phyloP scores from a whole-genome alignment of 2,888 invertebrate genomes.

The Caenorhabditis sp. region DNA sequence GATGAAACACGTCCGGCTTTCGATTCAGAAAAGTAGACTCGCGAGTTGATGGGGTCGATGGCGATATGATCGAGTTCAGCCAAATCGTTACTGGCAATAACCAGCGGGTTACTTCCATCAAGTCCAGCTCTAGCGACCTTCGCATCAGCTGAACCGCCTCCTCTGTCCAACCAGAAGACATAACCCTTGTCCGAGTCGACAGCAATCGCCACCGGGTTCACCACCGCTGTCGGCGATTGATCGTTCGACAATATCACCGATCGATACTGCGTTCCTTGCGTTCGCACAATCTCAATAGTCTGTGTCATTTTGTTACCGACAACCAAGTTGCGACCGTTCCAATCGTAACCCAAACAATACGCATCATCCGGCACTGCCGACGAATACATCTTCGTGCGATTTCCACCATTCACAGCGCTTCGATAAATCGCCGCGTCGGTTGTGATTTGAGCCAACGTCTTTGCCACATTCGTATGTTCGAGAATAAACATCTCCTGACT shows the following conservation, averaged over 20 bases:
- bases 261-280: slow-evolving; percentile 76
- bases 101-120: slow-evolving; percentile 80
- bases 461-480: slow-evolving; percentile 67
- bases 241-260: slow-evolving; percentile 88
- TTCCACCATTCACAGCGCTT: slow-evolving; percentile 73
- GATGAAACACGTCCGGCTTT: slow-evolving; percentile 71
- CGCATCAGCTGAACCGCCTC: slow-evolving; percentile 75
- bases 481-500: slow-evolving; percentile 75
- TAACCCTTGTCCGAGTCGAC: slow-evolving; percentile 91
- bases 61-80: slow-evolving; percentile 79
- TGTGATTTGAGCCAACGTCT: slow-evolving; percentile 61
- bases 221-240: slow-evolving; percentile 81
- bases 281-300: slow-evolving; percentile 84
- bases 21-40: slow-evolving; percentile 83
- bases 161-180: slow-evolving; percentile 95
- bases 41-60: slow-evolving; percentile 79
- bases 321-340: slow-evolving; percentile 92
- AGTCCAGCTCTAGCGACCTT: slow-evolving; percentile 82
- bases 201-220: slow-evolving; percentile 85
- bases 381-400: slow-evolving; percentile 49
- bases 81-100: slow-evolving; percentile 72
- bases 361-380: slow-evolving; percentile 79
- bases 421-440: slow-evolving; percentile 62
- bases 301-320: slow-evolving; percentile 85
- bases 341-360: slow-evolving; percentile 90